These are phyloP conservation scores for Euphydryas editha DNA, from an alignment of 2,888 invertebrate genomes.

Conservation along the genomic window DNA sequence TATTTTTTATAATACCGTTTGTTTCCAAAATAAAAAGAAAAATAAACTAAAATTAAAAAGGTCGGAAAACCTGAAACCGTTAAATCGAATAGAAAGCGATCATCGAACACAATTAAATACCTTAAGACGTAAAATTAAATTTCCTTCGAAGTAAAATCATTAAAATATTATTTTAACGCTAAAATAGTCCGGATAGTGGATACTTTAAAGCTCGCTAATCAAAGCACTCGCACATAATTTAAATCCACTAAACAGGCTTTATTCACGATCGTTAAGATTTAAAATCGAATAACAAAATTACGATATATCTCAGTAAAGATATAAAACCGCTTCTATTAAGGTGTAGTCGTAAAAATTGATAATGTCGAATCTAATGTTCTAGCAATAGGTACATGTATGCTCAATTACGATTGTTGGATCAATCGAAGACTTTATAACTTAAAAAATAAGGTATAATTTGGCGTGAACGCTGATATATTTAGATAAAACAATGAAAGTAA, in stretches of 20 bases:
- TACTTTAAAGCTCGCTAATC: conserved; percentile 55
- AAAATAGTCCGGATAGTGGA: conserved; percentile 55
- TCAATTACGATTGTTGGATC: conserved; percentile 53
- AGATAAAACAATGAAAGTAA: conserved; percentile 30
- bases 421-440: conserved; percentile 6
- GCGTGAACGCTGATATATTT: conserved; percentile 1
- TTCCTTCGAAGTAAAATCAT: conserved; percentile 17
- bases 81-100: neutral
- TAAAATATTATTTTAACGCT: conserved; percentile 43
- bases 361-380: conserved; percentile 57
- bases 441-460: conserved; percentile 26
- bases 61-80: neutral
- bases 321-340: conserved; percentile 60
- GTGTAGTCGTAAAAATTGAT: conserved; percentile 66
- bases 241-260: conserved; percentile 35
- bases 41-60: no score
- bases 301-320: conserved; percentile 42
- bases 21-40: no score
- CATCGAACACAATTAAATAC: neutral
- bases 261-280: conserved; percentile 41
- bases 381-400: conserved; percentile 48
- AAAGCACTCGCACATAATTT: conserved; percentile 51
- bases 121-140: conserved; percentile 36
- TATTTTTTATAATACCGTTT: no score
- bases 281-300: conserved; percentile 38